phyloP scores from a whole-genome alignment of 2,888 invertebrate genomes.

The Rutpela maculata region DNA sequence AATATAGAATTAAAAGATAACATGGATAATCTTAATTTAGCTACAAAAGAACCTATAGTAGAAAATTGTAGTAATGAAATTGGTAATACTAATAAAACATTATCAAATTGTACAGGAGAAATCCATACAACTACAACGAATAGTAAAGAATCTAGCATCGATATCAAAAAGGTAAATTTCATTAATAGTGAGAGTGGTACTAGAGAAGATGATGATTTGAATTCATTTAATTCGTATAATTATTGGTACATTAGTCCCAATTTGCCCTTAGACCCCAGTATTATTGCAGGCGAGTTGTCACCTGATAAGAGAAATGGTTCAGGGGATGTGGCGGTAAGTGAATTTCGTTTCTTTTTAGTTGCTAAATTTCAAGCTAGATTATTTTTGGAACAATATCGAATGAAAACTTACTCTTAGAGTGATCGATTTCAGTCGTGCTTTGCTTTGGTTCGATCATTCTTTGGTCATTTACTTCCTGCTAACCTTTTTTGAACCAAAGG shows the following conservation, averaged over 20 bases:
- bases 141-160: conserved; percentile 36
- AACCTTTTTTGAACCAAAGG: conserved; percentile 9
- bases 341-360: conserved; percentile 27
- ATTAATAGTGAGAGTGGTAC: conserved; percentile 58
- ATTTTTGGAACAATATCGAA: background rate
- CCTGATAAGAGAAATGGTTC: conserved; percentile 43
- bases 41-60: conserved; percentile 31
- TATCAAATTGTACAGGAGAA: conserved; percentile 39
- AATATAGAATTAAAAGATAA: conserved; percentile 52
- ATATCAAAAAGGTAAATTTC: conserved; percentile 56
- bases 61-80: conserved; percentile 40
- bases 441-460: background rate
- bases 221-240: conserved; percentile 76
- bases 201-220: conserved; percentile 69
- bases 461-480: background rate
- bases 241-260: conserved; percentile 77
- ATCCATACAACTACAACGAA: conserved; percentile 18
- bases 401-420: background rate
- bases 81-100: conserved; percentile 44
- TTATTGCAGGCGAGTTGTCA: conserved; percentile 66
- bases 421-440: background rate
- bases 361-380: conserved; percentile 39
- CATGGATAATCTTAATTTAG: conserved; percentile 48
- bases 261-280: conserved; percentile 73
- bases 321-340: conserved; percentile 55